These are phyloP conservation scores for Phrynosoma platyrhinos DNA, from an alignment of 2,113 vertebrate species.

Conservation along the genomic window DNA sequence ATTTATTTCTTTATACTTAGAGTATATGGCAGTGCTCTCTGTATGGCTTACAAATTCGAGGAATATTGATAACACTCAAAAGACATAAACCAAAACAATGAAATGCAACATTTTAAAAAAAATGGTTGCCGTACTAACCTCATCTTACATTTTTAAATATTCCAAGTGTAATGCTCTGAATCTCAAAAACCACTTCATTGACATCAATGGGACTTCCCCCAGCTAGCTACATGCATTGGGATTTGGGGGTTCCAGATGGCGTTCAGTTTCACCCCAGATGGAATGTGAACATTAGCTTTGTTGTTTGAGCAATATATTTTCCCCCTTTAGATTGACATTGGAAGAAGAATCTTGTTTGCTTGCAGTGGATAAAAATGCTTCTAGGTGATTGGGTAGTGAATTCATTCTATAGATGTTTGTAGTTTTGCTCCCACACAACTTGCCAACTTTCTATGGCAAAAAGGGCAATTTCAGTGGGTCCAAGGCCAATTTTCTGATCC, in stretches of 20 bases:
- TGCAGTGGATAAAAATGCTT: not conserved
- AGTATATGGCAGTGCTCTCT: not conserved
- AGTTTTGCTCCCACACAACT: too few relatives aligned
- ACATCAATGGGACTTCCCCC: not conserved
- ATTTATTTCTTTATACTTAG: too few relatives aligned
- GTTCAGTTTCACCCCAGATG: not conserved
- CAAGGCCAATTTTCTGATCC: too few relatives aligned
- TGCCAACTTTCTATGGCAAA: not conserved
- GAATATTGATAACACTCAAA: not conserved
- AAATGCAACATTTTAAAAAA: not conserved
- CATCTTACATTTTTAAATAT: too few relatives aligned
- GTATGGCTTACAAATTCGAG: not conserved
- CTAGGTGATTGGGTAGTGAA: not conserved
- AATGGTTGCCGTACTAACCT: too few relatives aligned
- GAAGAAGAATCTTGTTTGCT: not conserved
- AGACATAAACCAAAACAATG: not conserved
- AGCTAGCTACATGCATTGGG: too few relatives aligned
- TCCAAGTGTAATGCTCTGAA: not conserved
- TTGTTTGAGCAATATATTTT: not conserved
- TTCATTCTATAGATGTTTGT: too few relatives aligned
- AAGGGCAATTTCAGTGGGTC: too few relatives aligned
- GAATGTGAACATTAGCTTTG: not conserved
- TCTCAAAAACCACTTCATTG: not conserved
- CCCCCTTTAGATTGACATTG: too few relatives aligned
- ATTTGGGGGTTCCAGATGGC: not conserved